Evolutionary conservation across 2,113 vertebrate genomes (phyloP).

Genomic region (Poeciliopsis retropinna): DNA sequence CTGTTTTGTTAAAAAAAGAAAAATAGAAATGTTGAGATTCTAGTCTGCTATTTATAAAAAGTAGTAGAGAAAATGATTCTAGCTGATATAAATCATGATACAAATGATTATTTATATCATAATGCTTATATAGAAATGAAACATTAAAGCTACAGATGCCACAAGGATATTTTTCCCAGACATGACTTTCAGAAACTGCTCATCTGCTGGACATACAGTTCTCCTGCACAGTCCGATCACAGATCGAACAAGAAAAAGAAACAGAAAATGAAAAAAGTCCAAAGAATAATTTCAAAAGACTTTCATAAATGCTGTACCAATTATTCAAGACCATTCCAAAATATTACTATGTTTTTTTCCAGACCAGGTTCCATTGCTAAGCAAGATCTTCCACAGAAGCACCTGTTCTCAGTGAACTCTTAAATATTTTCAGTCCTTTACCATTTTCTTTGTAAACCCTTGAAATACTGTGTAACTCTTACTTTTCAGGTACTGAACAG

Average conservation of each 20-base stretch:
- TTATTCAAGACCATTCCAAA: too few relatives aligned
- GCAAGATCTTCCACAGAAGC: not conserved
- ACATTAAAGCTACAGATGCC: not conserved
- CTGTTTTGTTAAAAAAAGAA: slow-evolving; percentile 15
- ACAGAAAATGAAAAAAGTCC: too few relatives aligned
- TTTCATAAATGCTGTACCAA: too few relatives aligned
- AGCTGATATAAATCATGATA: too few relatives aligned
- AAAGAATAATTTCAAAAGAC: too few relatives aligned
- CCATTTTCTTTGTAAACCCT: not conserved
- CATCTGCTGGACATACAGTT: not conserved
- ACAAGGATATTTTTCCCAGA: not conserved
- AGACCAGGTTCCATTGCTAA: too few relatives aligned
- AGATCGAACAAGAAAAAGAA: too few relatives aligned
- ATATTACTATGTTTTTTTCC: too few relatives aligned
- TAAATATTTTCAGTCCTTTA: not conserved
- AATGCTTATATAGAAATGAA: not conserved
- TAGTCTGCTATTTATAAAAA: not conserved
- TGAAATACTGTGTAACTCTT: not conserved
- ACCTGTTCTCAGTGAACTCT: not conserved
- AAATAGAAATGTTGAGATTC: not conserved
- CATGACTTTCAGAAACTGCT: not conserved
- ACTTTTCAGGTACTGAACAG: not conserved
- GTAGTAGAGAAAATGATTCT: not conserved
- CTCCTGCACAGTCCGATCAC: too few relatives aligned
- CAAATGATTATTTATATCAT: not conserved